phyloP scores from a whole-genome alignment of 2,797 vertebrate species.

The Bucorvus abyssinicus region DNA sequence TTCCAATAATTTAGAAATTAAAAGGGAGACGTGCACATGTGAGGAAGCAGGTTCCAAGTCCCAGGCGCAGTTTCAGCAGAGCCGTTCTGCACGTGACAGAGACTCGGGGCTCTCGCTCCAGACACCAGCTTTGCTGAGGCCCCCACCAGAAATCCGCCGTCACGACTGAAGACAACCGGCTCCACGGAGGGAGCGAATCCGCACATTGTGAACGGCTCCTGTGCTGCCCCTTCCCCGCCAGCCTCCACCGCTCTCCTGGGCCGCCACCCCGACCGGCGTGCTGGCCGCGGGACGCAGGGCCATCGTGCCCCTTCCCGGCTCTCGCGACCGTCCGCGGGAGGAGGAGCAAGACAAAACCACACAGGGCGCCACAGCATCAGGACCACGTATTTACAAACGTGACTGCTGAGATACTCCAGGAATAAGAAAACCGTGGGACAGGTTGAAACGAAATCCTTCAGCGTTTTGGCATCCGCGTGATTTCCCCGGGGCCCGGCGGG shows the following conservation, averaged over 20 bases:
- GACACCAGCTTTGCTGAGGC: not conserved
- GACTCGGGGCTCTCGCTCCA: accelerated
- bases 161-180: not conserved
- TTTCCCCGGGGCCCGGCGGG: not conserved
- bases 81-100: accelerated
- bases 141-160: not conserved
- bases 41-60: not conserved
- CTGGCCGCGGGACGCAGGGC: accelerated
- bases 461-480: not conserved
- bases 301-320: not conserved
- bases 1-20: not conserved
- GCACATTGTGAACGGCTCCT: accelerated
- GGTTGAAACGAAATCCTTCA: not conserved
- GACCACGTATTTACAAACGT: not conserved
- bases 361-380: not conserved
- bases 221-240: not conserved
- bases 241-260: accelerated
- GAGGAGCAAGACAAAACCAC: not conserved
- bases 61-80: not conserved
- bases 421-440: not conserved
- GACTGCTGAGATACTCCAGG: not conserved
- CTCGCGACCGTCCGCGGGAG: not conserved
- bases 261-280: not conserved
- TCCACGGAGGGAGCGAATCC: not conserved
- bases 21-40: accelerated